Conservation (phyloP, 35 echinoderm and acorn worm species). For the Eucidaris tribuloides region DNA sequence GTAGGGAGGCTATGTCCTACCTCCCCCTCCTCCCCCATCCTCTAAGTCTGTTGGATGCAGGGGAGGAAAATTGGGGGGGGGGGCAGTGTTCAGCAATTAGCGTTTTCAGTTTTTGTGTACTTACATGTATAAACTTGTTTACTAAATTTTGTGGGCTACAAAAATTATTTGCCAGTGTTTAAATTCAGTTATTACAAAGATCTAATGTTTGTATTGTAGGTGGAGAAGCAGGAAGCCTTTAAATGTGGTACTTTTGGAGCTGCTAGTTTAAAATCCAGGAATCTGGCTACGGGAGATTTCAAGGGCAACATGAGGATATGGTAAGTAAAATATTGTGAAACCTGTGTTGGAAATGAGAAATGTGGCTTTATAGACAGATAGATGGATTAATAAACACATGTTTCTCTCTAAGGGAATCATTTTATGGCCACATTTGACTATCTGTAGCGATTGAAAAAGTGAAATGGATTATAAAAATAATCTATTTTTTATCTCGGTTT, state of each 20-base stretch:
- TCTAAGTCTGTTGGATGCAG: neutral
- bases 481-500: too few species aligned
- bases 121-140: too few species aligned
- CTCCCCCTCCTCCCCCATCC: neutral
- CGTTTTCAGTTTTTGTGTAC: neutral
- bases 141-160: neutral
- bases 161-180: neutral
- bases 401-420: too few species aligned
- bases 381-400: too few species aligned
- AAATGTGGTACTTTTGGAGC: constrained; percentile 99
- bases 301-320: constrained; percentile 84
- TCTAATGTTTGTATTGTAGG: constrained; percentile 28
- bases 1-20: too few species aligned
- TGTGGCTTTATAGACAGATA: too few species aligned
- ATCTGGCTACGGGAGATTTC: constrained; percentile 91
- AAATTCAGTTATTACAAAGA: neutral
- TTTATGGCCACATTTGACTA: too few species aligned
- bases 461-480: too few species aligned
- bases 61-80: neutral
- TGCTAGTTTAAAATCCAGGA: constrained; percentile 67
- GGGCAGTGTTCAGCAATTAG: neutral
- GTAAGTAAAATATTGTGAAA: constrained; percentile 71
- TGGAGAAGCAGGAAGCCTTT: constrained; percentile 81
- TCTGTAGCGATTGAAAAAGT: too few species aligned
- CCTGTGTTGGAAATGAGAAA: too few species aligned